Base-by-base conservation (phyloP, 2,888 invertebrate genomes). In the Limnephilus auricula region DNA sequence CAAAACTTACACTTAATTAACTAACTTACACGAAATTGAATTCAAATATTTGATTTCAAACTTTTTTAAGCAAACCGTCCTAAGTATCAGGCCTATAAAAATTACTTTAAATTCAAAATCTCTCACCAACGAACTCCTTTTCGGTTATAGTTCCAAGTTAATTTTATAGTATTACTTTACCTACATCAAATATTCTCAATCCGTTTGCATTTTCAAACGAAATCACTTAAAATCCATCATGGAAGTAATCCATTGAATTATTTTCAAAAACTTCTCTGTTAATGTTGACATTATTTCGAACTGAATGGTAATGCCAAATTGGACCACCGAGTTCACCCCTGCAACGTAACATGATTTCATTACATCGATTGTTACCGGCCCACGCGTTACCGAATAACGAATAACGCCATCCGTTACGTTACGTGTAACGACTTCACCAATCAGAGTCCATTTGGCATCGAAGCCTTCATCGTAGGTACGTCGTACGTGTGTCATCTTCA, bases 341-440 rank as follows among this genome's bases (percentile, higher is more conserved):
- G 89, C 18, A 88, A 45, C 79, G 89, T 80, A 80, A 89, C 34
- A 89, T 37, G 78, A 88, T 89, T 89, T 83, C 91, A 84, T 91
- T 82, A 85, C 91, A 91, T 83, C 79, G 91, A 82, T 90, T 89
- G 32, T 32, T 89, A 89, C 65, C 80, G 50, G 45, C 89, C 91
- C 89, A 89, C 91, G 80, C 91, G 78, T 89, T 91, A 91, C 91
- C 78, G 89, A 91, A 91, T 91, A 88, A 88, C 85, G 89, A 91
- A 86, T 91, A 78, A 79, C 34, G 87, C 78, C 65, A 31, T 85
- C 65, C 86, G 91, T 89, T 89, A 89, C 83, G 80, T 82, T 85
- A 65, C 85, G 79, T 86, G 85, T 91, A 91, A 91, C 89, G 86
- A 50, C 78, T 86, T 34, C 34, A 31, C 45, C 80, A 82, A 30